Base-by-base conservation (phyloP, 2,888 invertebrate species). In the Fabriciana adippe region DNA sequence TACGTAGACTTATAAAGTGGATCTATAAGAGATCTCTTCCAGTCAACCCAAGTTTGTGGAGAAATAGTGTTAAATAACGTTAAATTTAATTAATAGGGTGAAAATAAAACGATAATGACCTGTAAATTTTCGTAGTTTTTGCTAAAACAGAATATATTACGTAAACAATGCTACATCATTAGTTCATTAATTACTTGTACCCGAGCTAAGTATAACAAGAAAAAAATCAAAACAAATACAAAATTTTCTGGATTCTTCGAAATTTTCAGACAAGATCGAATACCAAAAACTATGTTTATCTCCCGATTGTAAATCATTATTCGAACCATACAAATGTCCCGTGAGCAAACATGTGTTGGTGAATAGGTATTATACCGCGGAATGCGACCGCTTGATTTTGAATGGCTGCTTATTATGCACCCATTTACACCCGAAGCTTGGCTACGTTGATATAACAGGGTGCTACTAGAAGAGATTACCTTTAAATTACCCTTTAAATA, bases 381-480 rank as follows among this genome's bases (percentile, higher is more conserved):
- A 90, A 91, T 90, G 89, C 81, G 81, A 87, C 86, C 79, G 81
- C 77, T 84, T 91, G 90, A 91, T 92, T 90, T 92, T 92, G 91
- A 90, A 92, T 91, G 90, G 86, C 77, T 84, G 80, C 90, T 92
- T 91, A 92, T 91, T 92, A 92, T 92, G 92, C 92, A 90, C 87
- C 92, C 91, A 92, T 92, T 92, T 92, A 92, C 92, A 91, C 92
- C 89, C 74, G 82, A 78, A 76, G 79, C 69, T 70, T 76, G 78
- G 53, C 8, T 60, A 57, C 77, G 53, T 50, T 50, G 70, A 60
- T 60, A 66, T 47, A 54, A 16, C 21, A 18, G 21, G 54, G 41
- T 66, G 16, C 48, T 16, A 21, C 68, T 72, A 64, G 73, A 74
- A 63, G 57, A 5, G 69, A n/a, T 16, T 15, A 16, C 5, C 26